phyloP scores from a whole-genome alignment of 1,140 invertebrate genomes.

The Penaeus vannamei region DNA sequence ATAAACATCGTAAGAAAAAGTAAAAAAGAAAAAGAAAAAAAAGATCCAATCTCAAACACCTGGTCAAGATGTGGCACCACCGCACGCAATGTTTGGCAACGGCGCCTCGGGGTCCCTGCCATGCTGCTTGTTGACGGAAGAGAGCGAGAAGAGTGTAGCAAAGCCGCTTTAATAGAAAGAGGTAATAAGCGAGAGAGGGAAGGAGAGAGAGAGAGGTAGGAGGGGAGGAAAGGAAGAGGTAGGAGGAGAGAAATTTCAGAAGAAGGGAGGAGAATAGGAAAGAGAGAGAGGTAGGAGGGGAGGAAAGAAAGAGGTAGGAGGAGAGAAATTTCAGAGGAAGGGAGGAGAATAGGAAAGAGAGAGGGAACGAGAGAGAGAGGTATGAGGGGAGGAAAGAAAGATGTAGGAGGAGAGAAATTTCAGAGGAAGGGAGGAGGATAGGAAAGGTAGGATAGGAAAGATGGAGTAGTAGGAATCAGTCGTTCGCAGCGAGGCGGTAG shows the following conservation, averaged over 20 bases:
- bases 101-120: constrained; percentile 8
- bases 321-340: no score
- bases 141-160: background rate
- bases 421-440: background rate
- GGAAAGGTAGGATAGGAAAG: no score
- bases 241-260: no score
- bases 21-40: no score
- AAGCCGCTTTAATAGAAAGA: no score
- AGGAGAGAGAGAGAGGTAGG: background rate
- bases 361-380: background rate
- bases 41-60: background rate
- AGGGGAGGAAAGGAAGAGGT: background rate
- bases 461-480: no score
- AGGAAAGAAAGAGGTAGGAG: no score
- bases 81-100: constrained; percentile 5
- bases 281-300: no score
- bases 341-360: no score
- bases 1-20: no score
- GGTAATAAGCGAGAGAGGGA: background rate
- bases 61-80: background rate
- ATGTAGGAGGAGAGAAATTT: background rate
- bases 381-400: background rate
- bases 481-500: no score
- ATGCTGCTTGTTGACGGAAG: constrained; percentile 28
- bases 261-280: no score